A percentile compares a stretch with the other conserved stretches of the same genome.
These are phyloP conservation scores for Archips crataeganus DNA, from an alignment of 2,888 invertebrate genomes.

Conservation along the genomic window DNA sequence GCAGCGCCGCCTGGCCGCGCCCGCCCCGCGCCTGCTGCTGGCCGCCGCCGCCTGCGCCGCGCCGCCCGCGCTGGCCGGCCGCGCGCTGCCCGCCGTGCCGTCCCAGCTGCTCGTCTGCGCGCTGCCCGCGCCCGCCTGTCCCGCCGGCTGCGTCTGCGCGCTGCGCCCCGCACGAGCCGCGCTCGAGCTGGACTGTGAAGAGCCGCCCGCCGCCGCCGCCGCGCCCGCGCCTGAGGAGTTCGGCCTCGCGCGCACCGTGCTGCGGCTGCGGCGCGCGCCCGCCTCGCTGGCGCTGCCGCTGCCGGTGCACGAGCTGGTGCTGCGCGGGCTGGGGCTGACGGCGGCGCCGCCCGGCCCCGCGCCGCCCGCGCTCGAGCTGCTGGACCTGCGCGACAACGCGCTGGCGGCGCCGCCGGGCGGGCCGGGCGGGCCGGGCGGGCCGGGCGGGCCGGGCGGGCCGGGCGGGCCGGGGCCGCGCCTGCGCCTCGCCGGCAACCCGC, in stretches of 20 bases:
- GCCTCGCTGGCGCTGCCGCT: slow-evolving; percentile 13
- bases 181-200: slow-evolving; percentile 23
- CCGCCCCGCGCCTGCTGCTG: slow-evolving; percentile 8
- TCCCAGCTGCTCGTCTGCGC: slow-evolving; percentile 42
- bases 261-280: slow-evolving; percentile 26
- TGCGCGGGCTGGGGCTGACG: slow-evolving; percentile 41
- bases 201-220: not conserved
- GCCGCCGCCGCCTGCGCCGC: slow-evolving; percentile 30
- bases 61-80: slow-evolving; percentile 40
- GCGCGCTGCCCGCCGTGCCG: slow-evolving; percentile 45
- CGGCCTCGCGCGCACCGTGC: slow-evolving; percentile 33
- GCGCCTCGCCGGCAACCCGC: slow-evolving; percentile 48
- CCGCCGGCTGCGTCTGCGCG: slow-evolving; percentile 38
- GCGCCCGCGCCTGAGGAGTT: slow-evolving; percentile 7
- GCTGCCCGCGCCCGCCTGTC: slow-evolving; percentile 38
- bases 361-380: slow-evolving; percentile 45
- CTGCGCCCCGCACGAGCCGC: slow-evolving; percentile 34
- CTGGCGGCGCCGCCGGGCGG: slow-evolving; percentile 42
- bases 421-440: slow-evolving; percentile 40
- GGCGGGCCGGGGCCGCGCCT: slow-evolving; percentile 31
- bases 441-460: slow-evolving; percentile 38
- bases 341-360: slow-evolving; percentile 30
- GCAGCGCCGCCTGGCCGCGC: slow-evolving; percentile 42
- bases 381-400: slow-evolving; percentile 48
- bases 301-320: slow-evolving; percentile 33